Percentiles rank a stretch among this genome's conserved stretches.
Conservation (phyloP, 2,888 invertebrate species). For the Gymnocheta viridis region DNA sequence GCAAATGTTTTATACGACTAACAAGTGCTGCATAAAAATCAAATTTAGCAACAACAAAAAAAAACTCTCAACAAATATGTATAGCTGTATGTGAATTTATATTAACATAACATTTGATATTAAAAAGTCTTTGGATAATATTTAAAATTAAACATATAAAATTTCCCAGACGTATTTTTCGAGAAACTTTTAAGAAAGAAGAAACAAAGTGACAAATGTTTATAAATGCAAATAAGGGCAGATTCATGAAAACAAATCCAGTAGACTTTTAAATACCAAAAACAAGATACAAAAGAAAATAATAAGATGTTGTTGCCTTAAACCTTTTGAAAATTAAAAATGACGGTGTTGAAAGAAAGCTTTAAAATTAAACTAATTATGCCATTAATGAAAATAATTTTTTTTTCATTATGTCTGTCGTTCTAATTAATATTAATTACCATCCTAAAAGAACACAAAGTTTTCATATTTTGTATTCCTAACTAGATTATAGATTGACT, state of each 20-base stretch:
- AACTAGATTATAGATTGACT: not conserved
- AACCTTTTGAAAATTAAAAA: not conserved
- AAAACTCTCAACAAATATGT: not conserved
- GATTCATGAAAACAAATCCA: not conserved
- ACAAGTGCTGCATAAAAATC: slow-evolving; percentile 3
- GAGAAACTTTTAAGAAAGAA: slow-evolving; percentile 11
- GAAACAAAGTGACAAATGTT: not conserved
- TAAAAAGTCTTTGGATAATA: slow-evolving; percentile 19
- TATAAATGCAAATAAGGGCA: slow-evolving; percentile 49
- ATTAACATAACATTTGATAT: not conserved
- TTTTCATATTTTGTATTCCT: not conserved
- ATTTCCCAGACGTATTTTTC: slow-evolving; percentile 17
- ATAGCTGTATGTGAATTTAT: not conserved
- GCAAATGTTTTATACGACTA: slow-evolving; percentile 29
- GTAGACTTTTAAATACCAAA: not conserved
- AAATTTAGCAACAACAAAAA: not conserved
- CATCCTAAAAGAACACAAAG: not conserved
- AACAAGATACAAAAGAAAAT: not conserved
- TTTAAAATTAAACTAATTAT: not conserved
- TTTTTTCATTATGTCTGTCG: too few species aligned
- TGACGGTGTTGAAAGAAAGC: not conserved
- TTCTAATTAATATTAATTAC: not conserved
- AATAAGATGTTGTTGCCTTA: not conserved
- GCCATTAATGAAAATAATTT: not conserved
- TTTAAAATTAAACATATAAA: slow-evolving; percentile 31